phyloP scores from a whole-genome alignment of 1,140 invertebrate species.

The Drosophila ficusphila region DNA sequence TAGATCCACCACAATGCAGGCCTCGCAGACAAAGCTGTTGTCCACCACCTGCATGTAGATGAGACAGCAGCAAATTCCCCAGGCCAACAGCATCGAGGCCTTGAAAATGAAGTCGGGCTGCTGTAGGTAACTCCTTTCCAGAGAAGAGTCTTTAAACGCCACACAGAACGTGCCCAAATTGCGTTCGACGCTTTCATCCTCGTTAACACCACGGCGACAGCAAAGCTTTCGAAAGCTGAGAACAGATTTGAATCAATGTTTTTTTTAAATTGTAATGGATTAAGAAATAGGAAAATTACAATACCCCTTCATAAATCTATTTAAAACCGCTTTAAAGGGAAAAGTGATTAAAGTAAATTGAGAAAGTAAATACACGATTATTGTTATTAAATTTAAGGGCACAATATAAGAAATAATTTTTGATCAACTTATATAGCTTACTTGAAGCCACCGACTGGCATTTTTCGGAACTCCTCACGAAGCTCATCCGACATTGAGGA shows the following conservation, averaged over 20 bases:
- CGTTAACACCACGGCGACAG: neutral
- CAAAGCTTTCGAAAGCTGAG: neutral
- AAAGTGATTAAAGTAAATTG: no score
- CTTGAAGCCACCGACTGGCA: constrained; percentile 13
- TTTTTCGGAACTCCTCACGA: constrained; percentile 9
- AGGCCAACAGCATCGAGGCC: constrained; percentile 59
- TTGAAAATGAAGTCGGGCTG: constrained; percentile 76
- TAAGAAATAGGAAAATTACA: no score
- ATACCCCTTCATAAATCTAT: no score
- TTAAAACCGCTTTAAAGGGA: no score
- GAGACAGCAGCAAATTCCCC: constrained; percentile 32
- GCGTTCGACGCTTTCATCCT: constrained; percentile 6
- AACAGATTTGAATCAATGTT: neutral
- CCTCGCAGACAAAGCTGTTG: fast-evolving
- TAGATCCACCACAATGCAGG: neutral
- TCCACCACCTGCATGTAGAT: constrained; percentile 22
- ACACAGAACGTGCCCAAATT: constrained; percentile 23
- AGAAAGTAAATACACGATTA: no score
- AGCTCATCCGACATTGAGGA: neutral
- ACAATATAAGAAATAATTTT: no score
- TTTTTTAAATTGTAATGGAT: no score
- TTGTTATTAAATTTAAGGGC: no score
- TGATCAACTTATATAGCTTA: no score
- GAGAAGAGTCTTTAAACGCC: constrained; percentile 55
- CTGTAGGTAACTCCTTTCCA: constrained; percentile 59